Evolutionary conservation across 2,888 invertebrate genomes (phyloP).

Genomic region (Tubulanus polymorphus): DNA sequence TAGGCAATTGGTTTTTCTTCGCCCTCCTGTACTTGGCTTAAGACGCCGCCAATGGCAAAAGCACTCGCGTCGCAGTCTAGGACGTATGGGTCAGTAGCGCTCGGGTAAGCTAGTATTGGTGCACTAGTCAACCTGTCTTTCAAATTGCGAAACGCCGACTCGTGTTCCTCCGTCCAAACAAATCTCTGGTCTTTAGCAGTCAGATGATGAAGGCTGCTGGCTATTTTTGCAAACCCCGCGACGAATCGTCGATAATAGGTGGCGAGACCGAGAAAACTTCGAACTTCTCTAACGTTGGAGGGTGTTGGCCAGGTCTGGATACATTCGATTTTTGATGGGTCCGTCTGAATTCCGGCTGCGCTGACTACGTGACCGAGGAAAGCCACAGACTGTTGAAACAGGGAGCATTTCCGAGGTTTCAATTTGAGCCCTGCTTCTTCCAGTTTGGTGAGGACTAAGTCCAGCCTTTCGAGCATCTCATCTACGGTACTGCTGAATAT

Average conservation of each 20-base stretch:
- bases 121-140: neutral
- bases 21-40: no score
- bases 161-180: constrained; percentile 8
- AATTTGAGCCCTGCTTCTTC: neutral
- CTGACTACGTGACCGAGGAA: constrained; percentile 4
- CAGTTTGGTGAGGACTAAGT: neutral
- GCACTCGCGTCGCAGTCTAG: constrained; percentile 6
- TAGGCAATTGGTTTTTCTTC: no score
- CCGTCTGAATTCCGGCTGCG: neutral
- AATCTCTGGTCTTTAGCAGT: constrained; percentile 1
- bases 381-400: constrained; percentile 2
- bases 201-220: neutral
- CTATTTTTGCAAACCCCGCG: neutral
- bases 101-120: constrained; percentile 13
- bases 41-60: constrained; percentile 1
- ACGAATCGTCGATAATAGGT: constrained; percentile 1
- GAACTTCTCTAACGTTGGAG: neutral
- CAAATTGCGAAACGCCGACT: neutral
- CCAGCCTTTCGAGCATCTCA: neutral
- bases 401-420: constrained; percentile 5
- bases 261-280: neutral
- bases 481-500: neutral
- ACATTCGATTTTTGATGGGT: neutral
- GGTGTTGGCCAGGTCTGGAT: neutral
- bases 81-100: neutral